Evolutionary conservation across 2,113 vertebrate species (phyloP), one percentile per base, ranked within the genome.

Genomic region (Calypte anna): DNA sequence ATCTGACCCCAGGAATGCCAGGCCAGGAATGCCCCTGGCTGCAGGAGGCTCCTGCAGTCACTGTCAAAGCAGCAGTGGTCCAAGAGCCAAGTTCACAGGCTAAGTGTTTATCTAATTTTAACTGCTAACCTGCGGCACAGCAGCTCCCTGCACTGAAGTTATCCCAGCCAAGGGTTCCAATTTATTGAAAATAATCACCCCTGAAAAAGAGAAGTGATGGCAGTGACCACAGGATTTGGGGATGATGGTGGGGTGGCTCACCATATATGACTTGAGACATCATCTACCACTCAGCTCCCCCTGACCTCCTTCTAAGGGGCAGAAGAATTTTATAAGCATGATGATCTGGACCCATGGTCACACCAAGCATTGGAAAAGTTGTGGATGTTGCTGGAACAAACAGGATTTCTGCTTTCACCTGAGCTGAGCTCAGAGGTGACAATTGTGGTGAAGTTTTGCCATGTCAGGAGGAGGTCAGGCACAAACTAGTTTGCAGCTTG

Each of bases 51-150:
- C 54, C 87, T 64, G 59, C 0, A 0, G 69, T 0, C 18, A 31
- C 73, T 75, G 27, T 75, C 4, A 14, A 91, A 58, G 89, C 72
- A 78, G 70, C 5, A 5, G 68, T 40, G 3, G 1, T 67, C 53
- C 3, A 1, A 83, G 53, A 46, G 77, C 76, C 48, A 55, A 74
- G 67, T 68, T 88, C 76, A 88, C n/a, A 86, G 87, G 76, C 76
- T 95, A 95, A 86, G 78, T 91, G 22, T 69, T 93, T 28, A 58
- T 69, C 82, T 90, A 33, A 91, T 94, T 93, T 92, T 94, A 81
- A 92, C 82, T 87, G 84, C 50, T 76, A 80, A 57, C 54, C 88
- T 0, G 0, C 57, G 54, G 80, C 2, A 28, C 9, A 14, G 53
- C 9, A 1, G 44, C 36, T 95, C 86, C 36, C 68, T 25, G 51